phyloP scores from a whole-genome alignment of 92 coral and sea anemone species.

The Palythoa grandiflora region DNA sequence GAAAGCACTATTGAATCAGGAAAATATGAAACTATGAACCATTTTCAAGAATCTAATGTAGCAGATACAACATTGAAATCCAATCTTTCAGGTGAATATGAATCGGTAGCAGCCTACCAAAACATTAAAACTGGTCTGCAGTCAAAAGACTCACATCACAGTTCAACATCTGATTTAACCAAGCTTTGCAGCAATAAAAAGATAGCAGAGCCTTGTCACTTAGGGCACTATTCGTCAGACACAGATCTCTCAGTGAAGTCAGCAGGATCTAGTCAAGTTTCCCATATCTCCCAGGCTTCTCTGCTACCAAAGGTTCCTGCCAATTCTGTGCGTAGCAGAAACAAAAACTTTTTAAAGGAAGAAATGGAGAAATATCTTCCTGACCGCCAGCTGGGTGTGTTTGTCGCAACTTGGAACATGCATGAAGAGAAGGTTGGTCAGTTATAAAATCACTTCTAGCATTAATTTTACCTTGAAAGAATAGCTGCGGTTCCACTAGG shows the following conservation, averaged over 20 bases:
- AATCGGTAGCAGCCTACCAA: slow-evolving; percentile 41
- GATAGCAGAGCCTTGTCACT: neutral
- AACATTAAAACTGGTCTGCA: neutral
- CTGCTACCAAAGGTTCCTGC: slow-evolving; percentile 86
- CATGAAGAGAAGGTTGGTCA: slow-evolving; percentile 94
- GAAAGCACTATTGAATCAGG: slow-evolving; percentile 45
- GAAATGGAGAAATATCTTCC: slow-evolving; percentile 95
- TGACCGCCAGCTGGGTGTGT: slow-evolving; percentile 79
- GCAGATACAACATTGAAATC: slow-evolving; percentile 36
- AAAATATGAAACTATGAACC: slow-evolving; percentile 64
- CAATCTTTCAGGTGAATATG: slow-evolving; percentile 60
- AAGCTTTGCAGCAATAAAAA: slow-evolving; percentile 39
- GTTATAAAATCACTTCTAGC: neutral
- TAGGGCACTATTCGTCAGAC: slow-evolving; percentile 71
- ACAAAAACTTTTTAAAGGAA: slow-evolving; percentile 85
- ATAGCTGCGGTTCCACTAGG: neutral
- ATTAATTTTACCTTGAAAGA: neutral
- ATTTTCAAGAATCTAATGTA: neutral
- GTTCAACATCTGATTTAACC: slow-evolving; percentile 67
- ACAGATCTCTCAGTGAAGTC: slow-evolving; percentile 65
- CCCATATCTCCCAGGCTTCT: slow-evolving; percentile 56
- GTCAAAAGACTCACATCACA: slow-evolving; percentile 23
- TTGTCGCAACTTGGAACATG: slow-evolving; percentile 99
- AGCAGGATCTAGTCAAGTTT: slow-evolving; percentile 61
- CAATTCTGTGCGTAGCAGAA: slow-evolving; percentile 80